phyloP scores from a whole-genome alignment of 1,140 invertebrate species.

The Daktulosphaira vitifoliae region DNA sequence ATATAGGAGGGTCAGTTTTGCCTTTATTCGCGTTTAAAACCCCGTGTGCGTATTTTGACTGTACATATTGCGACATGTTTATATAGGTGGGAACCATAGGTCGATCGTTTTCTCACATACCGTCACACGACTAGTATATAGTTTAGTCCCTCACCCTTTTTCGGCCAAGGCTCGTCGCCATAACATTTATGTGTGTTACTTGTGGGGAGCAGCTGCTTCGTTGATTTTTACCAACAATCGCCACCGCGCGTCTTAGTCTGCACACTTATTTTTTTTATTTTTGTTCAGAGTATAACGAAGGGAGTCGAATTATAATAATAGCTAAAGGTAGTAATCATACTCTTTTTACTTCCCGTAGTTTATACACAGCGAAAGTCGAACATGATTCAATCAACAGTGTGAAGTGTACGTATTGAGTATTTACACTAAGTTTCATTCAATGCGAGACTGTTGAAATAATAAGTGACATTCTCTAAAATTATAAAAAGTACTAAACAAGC shows the following conservation, averaged over 20 bases:
- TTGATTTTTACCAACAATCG: constrained; percentile 11
- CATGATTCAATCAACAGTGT: neutral
- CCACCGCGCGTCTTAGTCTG: neutral
- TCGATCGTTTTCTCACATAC: constrained; percentile 29
- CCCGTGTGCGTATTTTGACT: constrained; percentile 10
- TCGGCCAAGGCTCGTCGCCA: neutral
- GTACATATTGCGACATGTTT: constrained; percentile 25
- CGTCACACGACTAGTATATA: neutral
- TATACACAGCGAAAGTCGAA: neutral
- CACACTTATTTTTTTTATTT: neutral
- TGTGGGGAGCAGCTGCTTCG: constrained; percentile 13
- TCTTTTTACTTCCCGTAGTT: neutral
- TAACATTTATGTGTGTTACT: neutral
- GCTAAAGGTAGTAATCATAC: neutral
- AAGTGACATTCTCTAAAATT: too few relatives aligned
- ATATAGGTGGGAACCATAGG: constrained; percentile 31
- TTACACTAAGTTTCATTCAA: too few relatives aligned
- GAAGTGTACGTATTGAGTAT: too few relatives aligned
- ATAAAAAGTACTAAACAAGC: too few relatives aligned
- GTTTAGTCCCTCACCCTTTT: constrained; percentile 25
- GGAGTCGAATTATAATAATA: neutral
- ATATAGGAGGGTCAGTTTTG: constrained; percentile 12
- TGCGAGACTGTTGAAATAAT: too few relatives aligned
- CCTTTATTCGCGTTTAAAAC: neutral
- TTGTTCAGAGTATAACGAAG: too few relatives aligned